Evolutionary conservation across 2,888 invertebrate species (phyloP), one percentile per base, ranked within the genome.

Genomic region (Dryadula phaetusa): DNA sequence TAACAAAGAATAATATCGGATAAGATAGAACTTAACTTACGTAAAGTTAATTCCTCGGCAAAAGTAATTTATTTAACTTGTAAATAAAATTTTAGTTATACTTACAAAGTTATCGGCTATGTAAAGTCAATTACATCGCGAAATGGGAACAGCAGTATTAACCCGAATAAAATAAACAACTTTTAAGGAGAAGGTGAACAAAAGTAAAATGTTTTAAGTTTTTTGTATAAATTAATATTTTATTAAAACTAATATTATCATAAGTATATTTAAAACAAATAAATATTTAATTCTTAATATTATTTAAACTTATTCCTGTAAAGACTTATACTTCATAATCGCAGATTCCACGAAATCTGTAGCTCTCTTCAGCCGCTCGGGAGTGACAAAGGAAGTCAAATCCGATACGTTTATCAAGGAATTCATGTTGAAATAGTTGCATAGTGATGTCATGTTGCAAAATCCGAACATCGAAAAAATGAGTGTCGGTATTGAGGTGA

Each of bases 361-460:
- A 0, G 93, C 91, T 18, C 88, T 85, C 3, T 93, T 85, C 47
- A 95, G 74, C 64, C 87, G 86, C 54, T 94, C 94, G 0, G 94
- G 91, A 0, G 92, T 93, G 65, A 94, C 89, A 53, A 90, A 83
- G 0, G 90, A 81, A 10, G 91, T 81, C 46, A 94, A 85, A 44
- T 93, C 82, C 34, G 67, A 64, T 2, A 76, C 70, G n/a, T 79
- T 76, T 0, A 76, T 62, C 2, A 79, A 46, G 3, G 79, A 76
- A 20, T 89, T 79, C 14, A 90, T 85, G 25, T 93, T 90, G 1
- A 86, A 81, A 66, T 93, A 88, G 20, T 84, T 85, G 76, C 94
- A 95, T 34, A 94, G 68, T 0, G 94, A 89, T 0, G 95, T 94
- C 42, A 94, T 80, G 20, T 93, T 91, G 81, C 94, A 95, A 1